Evolutionary conservation across 2,797 vertebrate species (phyloP), one percentile per base, ranked within the genome.

Genomic region (Thalassophryne amazonica): DNA sequence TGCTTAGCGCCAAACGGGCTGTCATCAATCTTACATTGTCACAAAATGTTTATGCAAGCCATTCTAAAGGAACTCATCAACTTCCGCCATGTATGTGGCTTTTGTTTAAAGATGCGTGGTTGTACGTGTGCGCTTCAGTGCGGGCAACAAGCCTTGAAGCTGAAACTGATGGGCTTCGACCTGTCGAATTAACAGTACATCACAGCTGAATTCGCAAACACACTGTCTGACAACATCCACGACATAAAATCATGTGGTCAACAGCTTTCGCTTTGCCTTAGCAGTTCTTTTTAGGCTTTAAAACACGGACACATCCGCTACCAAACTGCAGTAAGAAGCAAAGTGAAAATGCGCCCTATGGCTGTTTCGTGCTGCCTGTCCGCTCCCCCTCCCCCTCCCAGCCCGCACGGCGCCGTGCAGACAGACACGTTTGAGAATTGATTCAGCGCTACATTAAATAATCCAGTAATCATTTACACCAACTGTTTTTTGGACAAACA

Each of bases 401-500:
- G 50, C 48, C 56, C 51, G 72, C 65, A 53, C 60, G 8, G 48
- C 4, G 41, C 23, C 54, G 63, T 67, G 21, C 29, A 41, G 81
- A 89, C 53, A 37, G 89, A 81, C 88, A 78, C 27, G 11, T 86
- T 81, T 88, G 86, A 80, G 84, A 64, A 91, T 89, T 69, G 82
- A 89, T 89, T 90, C 74, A 76, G 74, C 71, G 78, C 86, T 88
- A 90, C 89, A 88, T 89, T 91, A 90, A 82, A 61, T 87, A 84
- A 86, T 81, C 72, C 63, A 77, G 69, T 84, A 83, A 84, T 89
- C 83, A 84, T 81, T 90, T 88, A 89, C 83, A 86, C 66, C 67
- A 76, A 81, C 73, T 77, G 80, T 80, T 86, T 67, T 79, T 61
- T 14, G 23, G 68, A 57, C 72, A 82, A 78, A 78, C 69, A 49